Base-by-base conservation (phyloP, 2,888 invertebrate genomes). In the Himalopsyche anomala region DNA sequence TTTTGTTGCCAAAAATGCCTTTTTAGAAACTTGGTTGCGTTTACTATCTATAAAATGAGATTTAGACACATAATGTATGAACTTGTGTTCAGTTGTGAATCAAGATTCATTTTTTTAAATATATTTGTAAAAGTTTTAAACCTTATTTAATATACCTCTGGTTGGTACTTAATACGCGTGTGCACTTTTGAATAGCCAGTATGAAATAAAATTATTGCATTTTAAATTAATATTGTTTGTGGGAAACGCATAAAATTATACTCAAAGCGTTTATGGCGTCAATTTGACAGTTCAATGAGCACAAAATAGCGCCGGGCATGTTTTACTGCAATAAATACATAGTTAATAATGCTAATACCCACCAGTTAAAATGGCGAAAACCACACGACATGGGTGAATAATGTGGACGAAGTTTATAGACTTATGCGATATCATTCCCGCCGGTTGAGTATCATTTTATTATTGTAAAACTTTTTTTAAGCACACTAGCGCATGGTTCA, bases 261-360 rank as follows among this genome's bases (percentile, higher is more conserved):
- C 11, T 62, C 62, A 62, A 62, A 62, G 62, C 62, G 62, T 62
- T 62, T 62, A 62, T 62, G 62, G 62, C 19, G 62, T 62, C 62
- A 62, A 62, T 62, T 62, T 62, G 62, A 62, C 62, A 62, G 62
- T 62, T 62, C 62, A 62, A 62, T 62, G 62, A 62, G 62, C 62
- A 62, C 62, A 11, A 62, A 62, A 62, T 62, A 28, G 62, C 19
- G 19, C 28, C 62, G 19, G 19, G 62, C 62, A 62, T 2, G 62
- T 19, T 19, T 62, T 19, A 62, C 62, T 62, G 62, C 62, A 62
- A 62, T 62, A 62, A n/a, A 62, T 62, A 19, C 28, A 19, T 62
- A 28, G 62, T 62, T 19, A 62, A 62, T 62, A 62, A 19, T 62
- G 19, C 28, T 62, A 62, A 62, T 62, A 62, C 28, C 9, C 62